A percentile compares a stretch with the other conserved stretches of the same genome.
Conservation (phyloP, 2,797 vertebrate genomes). For the Catostomus latipinnis region DNA sequence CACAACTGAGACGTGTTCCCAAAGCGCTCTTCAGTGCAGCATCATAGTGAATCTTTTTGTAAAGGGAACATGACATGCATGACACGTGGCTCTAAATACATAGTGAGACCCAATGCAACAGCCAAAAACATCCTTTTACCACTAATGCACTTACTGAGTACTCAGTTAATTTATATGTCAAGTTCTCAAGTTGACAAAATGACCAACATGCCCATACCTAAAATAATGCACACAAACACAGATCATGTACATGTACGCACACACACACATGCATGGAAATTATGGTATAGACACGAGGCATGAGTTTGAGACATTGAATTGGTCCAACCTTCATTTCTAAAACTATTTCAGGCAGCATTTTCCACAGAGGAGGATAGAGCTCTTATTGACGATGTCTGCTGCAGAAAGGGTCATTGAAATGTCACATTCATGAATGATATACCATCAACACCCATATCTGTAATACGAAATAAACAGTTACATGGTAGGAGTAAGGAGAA, state of each 20-base stretch:
- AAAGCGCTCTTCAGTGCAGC: no score
- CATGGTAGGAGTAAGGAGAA: constrained; percentile 17
- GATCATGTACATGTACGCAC: not conserved
- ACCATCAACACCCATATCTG: constrained; percentile 8
- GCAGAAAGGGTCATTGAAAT: constrained; percentile 30
- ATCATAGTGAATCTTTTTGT: no score
- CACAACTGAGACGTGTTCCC: no score
- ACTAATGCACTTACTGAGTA: no score
- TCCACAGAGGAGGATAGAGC: constrained; percentile 9
- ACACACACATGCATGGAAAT: not conserved
- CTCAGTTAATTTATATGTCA: no score
- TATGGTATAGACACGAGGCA: not conserved
- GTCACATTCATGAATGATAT: constrained; percentile 12
- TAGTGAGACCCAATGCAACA: no score
- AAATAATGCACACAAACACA: not conserved
- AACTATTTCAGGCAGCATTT: constrained; percentile 1
- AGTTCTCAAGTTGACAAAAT: no score
- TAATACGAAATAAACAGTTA: constrained; percentile 2
- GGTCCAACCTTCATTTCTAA: constrained; percentile 4
- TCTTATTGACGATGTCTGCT: constrained; percentile 24
- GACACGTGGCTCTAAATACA: no score
- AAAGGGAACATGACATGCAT: no score
- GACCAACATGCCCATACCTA: no score
- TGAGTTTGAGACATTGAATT: constrained; percentile 9
- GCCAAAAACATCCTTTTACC: no score